Evolutionary conservation across 2,888 invertebrate genomes (phyloP).

Genomic region (Sinohyriopsis cumingii): DNA sequence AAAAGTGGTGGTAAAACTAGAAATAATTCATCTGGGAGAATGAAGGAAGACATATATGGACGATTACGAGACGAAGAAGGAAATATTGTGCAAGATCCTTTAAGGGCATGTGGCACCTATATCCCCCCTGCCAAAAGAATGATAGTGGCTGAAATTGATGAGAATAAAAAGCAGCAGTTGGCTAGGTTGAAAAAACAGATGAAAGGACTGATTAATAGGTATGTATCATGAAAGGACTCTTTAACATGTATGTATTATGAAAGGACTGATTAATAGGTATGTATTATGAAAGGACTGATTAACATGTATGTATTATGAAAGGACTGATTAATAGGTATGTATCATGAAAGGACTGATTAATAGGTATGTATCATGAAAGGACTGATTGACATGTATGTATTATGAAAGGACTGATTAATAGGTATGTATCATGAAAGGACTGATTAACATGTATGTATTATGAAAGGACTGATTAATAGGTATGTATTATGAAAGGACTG

Average conservation of each 20-base stretch:
- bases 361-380: background rate
- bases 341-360: background rate
- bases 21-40: slow-evolving; percentile 68
- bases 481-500: too few relatives aligned
- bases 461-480: too few relatives aligned
- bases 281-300: background rate
- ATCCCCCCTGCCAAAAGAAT: slow-evolving; percentile 86
- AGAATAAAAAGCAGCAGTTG: slow-evolving; percentile 75
- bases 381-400: too few relatives aligned
- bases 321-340: too few relatives aligned
- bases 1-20: slow-evolving; percentile 10
- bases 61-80: slow-evolving; percentile 86
- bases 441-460: too few relatives aligned
- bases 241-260: background rate
- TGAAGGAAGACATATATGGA: slow-evolving; percentile 90
- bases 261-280: too few relatives aligned
- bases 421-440: too few relatives aligned
- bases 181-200: slow-evolving; percentile 83
- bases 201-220: slow-evolving; percentile 88
- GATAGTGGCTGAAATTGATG: slow-evolving; percentile 72
- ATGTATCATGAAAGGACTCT: background rate
- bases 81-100: slow-evolving; percentile 76
- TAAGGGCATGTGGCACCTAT: slow-evolving; percentile 77
- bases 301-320: background rate
- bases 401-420: too few relatives aligned